Evolutionary conservation across 2,888 invertebrate species (phyloP), one percentile per base, ranked within the genome.

Genomic region (Synanthedon myopaeformis): DNA sequence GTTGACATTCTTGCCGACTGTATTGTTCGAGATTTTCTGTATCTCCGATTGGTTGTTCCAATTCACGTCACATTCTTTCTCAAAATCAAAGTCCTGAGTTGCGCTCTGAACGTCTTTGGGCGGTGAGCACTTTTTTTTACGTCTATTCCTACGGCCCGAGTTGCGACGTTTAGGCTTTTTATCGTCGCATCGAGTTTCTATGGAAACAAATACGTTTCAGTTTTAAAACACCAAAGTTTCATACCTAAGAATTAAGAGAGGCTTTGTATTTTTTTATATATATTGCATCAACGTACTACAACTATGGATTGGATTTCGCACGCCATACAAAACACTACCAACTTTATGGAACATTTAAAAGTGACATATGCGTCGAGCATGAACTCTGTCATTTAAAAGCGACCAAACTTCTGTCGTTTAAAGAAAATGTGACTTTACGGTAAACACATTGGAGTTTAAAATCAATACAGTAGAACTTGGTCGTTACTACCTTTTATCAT

Each of bases 1-100:
- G 45, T 86, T 86, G 0, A 85, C 86, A 51, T 85, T 85, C 51
- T 83, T 83, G 0, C 85, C 86, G 0, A 84, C 63, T 2, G 65
- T 75, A 1, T 70, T 74, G 49, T 72, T 72, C n/a, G 64, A 61
- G 0, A 62, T 59, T 54, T 78, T 79, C 1, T 66, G 63, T 4
- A 68, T 66, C 0, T 59, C 23, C 0, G 69, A 56, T 10, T 69
- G 64, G 56, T 81, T 79, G 62, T 81, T 71, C 61, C 53, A 68
- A 5, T 1, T 58, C 0, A 51, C 41, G 52, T 61, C 55, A 10
- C 58, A 42, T 49, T 53, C 54, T 10, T 10, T 35, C 10, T 35
- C 35, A 3, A 10, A 2, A 1, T 65, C 61, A 0, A 51, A 51
- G 0, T 53, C 45, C 8, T 13, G n/a, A 8, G 45, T 45, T 2